These are phyloP conservation scores for Lathronympha strigana DNA, from an alignment of 2,888 invertebrate genomes.

Conservation along the genomic window DNA sequence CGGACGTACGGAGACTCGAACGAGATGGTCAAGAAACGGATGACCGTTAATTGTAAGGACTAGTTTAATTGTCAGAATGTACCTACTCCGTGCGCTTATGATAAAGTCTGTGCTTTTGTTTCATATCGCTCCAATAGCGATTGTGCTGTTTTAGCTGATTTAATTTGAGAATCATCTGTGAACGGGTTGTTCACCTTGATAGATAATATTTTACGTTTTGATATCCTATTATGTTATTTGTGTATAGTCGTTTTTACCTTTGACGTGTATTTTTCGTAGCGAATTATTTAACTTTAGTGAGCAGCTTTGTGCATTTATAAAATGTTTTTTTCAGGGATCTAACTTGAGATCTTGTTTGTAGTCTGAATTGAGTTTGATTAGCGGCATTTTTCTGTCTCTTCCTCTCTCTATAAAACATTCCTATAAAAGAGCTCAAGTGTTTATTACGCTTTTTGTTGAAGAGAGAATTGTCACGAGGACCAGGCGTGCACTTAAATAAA, in stretches of 20 bases:
- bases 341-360: constrained; percentile 42
- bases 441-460: constrained; percentile 42
- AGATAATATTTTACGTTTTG: constrained; percentile 55
- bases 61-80: not conserved
- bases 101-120: constrained; percentile 12
- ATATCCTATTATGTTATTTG: constrained; percentile 52
- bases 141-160: constrained; percentile 15
- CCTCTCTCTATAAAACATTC: constrained; percentile 54
- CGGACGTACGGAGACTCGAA: not conserved
- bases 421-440: constrained; percentile 53
- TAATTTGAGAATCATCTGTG: constrained; percentile 4
- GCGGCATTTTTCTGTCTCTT: constrained; percentile 53
- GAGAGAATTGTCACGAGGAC: constrained; percentile 50
- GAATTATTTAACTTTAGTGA: constrained; percentile 55
- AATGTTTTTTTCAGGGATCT: constrained; percentile 49
- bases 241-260: constrained; percentile 57
- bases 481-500: constrained; percentile 47
- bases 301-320: constrained; percentile 72
- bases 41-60: not conserved
- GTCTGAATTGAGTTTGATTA: constrained; percentile 45
- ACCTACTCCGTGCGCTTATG: constrained; percentile 1
- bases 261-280: constrained; percentile 69
- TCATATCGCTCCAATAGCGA: not conserved
- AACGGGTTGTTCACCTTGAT: constrained; percentile 20
- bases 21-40: not conserved